Evolutionary conservation across 37 sponge, comb jelly and placozoan genomes (phyloP).

Genomic region (Crambe crambe): DNA sequence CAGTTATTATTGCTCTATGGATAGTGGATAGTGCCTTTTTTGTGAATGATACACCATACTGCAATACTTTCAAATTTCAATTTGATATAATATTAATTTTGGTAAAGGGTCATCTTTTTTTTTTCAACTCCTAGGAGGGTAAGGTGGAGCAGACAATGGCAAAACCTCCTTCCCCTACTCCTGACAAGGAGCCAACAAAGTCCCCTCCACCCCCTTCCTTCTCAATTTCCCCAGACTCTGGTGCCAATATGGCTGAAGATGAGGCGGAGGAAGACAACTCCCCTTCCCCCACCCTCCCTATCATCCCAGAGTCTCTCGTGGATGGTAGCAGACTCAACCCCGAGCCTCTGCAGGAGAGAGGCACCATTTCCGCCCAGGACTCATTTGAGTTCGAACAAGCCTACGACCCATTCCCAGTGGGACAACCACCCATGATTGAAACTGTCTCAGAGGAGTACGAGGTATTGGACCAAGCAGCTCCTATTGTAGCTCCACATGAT

Average conservation of each 20-base stretch:
- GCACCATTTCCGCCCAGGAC: background rate
- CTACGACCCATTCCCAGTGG: background rate
- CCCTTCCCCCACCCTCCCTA: background rate
- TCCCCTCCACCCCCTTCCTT: background rate
- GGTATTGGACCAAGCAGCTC: background rate
- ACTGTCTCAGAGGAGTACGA: background rate
- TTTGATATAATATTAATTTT: no score
- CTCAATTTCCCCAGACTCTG: no score
- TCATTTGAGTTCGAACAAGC: conserved; percentile 8
- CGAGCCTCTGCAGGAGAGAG: background rate
- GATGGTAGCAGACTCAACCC: background rate
- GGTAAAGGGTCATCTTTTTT: no score
- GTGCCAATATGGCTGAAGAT: no score
- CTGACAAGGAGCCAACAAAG: background rate
- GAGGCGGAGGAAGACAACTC: background rate
- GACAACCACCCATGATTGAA: background rate
- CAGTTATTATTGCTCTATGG: no score
- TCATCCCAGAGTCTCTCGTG: background rate
- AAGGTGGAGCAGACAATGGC: background rate
- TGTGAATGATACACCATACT: no score
- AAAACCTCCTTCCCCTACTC: background rate
- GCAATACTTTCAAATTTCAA: no score
- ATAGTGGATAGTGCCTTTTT: no score
- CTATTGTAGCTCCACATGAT: no score
- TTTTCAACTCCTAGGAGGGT: background rate